A percentile compares a stretch with the other conserved stretches of the same genome.
Evolutionary conservation across 2,113 vertebrate genomes (phyloP).

Genomic region (Antechinus stuartii): DNA sequence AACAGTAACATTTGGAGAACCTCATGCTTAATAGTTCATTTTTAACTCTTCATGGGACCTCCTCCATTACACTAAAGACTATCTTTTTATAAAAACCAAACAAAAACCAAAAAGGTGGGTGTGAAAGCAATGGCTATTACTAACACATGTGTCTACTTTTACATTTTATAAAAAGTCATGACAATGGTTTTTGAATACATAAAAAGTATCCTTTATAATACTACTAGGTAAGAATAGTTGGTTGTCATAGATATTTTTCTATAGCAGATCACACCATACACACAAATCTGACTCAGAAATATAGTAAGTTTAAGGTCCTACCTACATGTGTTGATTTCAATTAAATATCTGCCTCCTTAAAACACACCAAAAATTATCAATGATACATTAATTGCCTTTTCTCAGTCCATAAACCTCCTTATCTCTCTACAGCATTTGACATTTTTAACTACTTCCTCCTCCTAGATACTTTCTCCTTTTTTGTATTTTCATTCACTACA

Average conservation of each 20-base stretch:
- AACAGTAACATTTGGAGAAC: neutral
- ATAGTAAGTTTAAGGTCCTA: neutral
- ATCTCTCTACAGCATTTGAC: neutral
- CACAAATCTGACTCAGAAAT: neutral
- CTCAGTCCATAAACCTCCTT: neutral
- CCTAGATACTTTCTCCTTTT: neutral
- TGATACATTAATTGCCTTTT: neutral
- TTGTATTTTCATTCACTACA: neutral
- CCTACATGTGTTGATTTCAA: neutral
- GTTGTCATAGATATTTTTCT: neutral
- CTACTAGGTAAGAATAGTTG: neutral
- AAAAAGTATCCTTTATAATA: neutral
- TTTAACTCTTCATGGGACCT: neutral
- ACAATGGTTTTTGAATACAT: neutral
- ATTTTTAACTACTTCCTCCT: neutral
- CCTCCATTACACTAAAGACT: neutral
- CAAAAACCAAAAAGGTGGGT: neutral
- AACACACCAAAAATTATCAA: neutral
- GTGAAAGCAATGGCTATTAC: neutral
- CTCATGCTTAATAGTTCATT: neutral
- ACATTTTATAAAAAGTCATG: neutral
- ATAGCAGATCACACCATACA: neutral
- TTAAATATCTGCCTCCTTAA: neutral
- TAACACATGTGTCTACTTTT: neutral
- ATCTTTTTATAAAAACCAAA: neutral